Base-by-base conservation (phyloP, 2,113 vertebrate species). In the Corythoichthys haematopterus region DNA sequence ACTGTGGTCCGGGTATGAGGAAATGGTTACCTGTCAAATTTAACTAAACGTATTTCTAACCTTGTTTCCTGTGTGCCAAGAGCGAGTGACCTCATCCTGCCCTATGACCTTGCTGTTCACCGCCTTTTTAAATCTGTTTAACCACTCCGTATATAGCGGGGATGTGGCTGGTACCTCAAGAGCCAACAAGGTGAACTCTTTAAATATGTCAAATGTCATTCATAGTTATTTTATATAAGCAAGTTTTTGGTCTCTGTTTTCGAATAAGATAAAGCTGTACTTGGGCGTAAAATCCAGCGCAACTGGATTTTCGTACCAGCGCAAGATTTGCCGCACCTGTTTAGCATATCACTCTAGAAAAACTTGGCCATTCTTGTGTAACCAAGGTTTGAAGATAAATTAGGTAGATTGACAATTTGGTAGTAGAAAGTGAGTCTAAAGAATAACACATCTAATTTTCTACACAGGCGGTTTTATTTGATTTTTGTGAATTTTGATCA, bases 61-160 rank as follows among this genome's bases (percentile, higher is more conserved):
- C 88, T 82, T 50, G 68, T 71, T 90, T 89, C 85, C 86, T 88
- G 79, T 84, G 65, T 37, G 60, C 82, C 46, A 59, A 72, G 78
- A 86, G 85, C 88, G 68, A 72, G 37, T 88, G 93, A 95, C 92
- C 93, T 88, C 84, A 80, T 75, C 80, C 87, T 91, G 89, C 91
- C 93, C 92, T 86, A 79, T 93, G 93, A 95, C 93, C 93, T 77
- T 60, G 70, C 87, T 86, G 7, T 37, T 74, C 76, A 66, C 61
- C 50, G 64, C 68, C 79, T 80, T 71, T 84, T 43, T 43, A 74
- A 74, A 65, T 63, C 20, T 48, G 35, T 62, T 71, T 71, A 68
- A 33, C 51, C 57, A 10, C 74, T 71, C 55, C 45, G 56, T 75
- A 64, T 68, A 55, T 7, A 40, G n/a, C 16, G 20, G 6, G 14